Evolutionary conservation across 2,888 invertebrate species (phyloP).

Genomic region (Plebejus melissa): DNA sequence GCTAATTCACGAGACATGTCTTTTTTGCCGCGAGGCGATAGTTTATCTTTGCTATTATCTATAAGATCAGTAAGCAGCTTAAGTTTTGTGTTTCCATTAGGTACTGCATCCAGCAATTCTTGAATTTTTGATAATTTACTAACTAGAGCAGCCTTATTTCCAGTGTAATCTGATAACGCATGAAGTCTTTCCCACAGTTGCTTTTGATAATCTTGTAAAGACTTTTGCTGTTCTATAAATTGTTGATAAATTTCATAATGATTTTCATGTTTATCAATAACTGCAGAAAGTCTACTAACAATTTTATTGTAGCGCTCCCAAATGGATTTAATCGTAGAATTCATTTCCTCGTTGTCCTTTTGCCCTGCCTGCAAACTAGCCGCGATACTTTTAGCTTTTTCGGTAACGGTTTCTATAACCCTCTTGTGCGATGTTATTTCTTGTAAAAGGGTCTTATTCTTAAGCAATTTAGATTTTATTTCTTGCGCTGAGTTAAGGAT

Average conservation of each 20-base stretch:
- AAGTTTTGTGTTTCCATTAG: slow-evolving; percentile 88
- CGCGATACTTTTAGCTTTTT: slow-evolving; percentile 88
- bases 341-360: slow-evolving; percentile 81
- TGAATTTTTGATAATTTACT: slow-evolving; percentile 88
- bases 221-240: slow-evolving; percentile 91
- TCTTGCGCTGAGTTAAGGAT: slow-evolving; percentile 90
- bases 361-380: slow-evolving; percentile 77
- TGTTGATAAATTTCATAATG: slow-evolving; percentile 90
- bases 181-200: slow-evolving; percentile 93
- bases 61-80: slow-evolving; percentile 87
- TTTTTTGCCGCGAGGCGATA: slow-evolving; percentile 91
- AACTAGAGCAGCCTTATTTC: slow-evolving; percentile 91
- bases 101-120: slow-evolving; percentile 87
- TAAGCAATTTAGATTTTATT: slow-evolving; percentile 89
- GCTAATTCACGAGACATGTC: slow-evolving; percentile 89
- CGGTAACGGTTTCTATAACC: slow-evolving; percentile 92
- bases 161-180: slow-evolving; percentile 90
- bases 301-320: slow-evolving; percentile 87
- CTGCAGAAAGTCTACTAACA: slow-evolving; percentile 81
- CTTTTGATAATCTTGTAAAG: slow-evolving; percentile 93
- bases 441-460: slow-evolving; percentile 91
- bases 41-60: slow-evolving; percentile 81
- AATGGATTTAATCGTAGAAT: slow-evolving; percentile 84
- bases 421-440: slow-evolving; percentile 94
- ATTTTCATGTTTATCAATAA: slow-evolving; percentile 86